Evolutionary conservation across 1,140 invertebrate genomes (phyloP), one percentile per base, ranked within the genome.

Genomic region (Luehdorfia chinensis): DNA sequence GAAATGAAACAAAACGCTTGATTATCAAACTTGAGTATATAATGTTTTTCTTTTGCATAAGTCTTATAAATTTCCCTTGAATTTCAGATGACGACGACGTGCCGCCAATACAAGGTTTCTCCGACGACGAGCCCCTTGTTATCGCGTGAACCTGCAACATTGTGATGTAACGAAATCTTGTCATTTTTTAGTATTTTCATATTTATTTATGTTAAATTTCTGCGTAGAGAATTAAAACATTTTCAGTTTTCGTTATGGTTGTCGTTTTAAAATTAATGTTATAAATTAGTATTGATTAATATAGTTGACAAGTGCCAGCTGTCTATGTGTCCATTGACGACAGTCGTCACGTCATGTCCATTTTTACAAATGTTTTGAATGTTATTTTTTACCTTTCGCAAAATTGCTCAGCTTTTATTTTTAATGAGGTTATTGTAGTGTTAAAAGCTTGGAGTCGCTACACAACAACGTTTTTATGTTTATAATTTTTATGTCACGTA

Each of bases 51-150:
- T n/a, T n/a, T n/a, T n/a, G n/a, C n/a, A n/a, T n/a, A n/a, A n/a
- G n/a, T n/a, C n/a, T n/a, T n/a, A n/a, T n/a, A n/a, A 31, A 12
- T 33, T 45, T 6, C 6, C 27, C 43, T 13, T 71, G 68, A 46
- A 4, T 87, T 89, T n/a, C 78, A 91, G 94, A 94, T 72, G 95
- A 96, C 67, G 95, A 96, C 75, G 95, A 96, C 67, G 92, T 93
- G 59, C 95, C 95, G 8, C 76, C 84, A 8, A 96, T 97, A 64
- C 91, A 93, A 79, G 95, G 95, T 13, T 97, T 97, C 84, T 96
- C 95, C 0, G 96, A 98, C 77, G 96, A 97, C 81, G 96, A 97
- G 80, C 96, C 96, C 36, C 87, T 98, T 55, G 95, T 98, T 52
- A 94, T 97, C 84, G 95, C 95, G 52, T 97, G 60, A 75, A 48